phyloP scores from a whole-genome alignment of 2,113 vertebrate species.

The Triplophysa dalaica region DNA sequence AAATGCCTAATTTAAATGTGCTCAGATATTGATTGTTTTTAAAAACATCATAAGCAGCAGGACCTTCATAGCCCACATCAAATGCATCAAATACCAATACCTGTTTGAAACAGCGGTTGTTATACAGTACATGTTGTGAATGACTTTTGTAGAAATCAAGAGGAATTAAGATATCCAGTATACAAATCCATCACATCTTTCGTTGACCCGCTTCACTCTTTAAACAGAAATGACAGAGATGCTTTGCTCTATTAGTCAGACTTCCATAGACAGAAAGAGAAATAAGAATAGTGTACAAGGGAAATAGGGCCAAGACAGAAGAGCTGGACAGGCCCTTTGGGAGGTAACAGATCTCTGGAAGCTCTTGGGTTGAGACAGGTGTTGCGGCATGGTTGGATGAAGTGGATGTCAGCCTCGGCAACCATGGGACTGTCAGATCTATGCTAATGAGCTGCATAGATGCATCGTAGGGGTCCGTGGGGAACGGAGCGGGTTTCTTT shows the following conservation, averaged over 20 bases:
- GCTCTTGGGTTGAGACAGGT: constrained; percentile 30
- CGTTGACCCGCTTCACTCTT: constrained; percentile 3
- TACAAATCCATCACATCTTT: neutral
- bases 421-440: constrained; percentile 33
- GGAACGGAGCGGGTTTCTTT: constrained; percentile 36
- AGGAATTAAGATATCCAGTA: neutral
- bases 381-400: constrained; percentile 25
- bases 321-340: constrained; percentile 23
- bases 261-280: neutral
- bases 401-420: constrained; percentile 29
- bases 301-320: constrained; percentile 9
- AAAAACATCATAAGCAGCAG: neutral
- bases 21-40: constrained; percentile 1
- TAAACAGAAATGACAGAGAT: neutral
- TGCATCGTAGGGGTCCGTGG: constrained; percentile 34
- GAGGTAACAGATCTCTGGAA: constrained; percentile 10
- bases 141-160: neutral
- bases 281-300: neutral
- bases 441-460: constrained; percentile 44
- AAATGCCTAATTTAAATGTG: constrained; percentile 16
- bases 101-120: neutral
- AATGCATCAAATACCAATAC: neutral
- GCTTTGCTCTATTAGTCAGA: neutral
- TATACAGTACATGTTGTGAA: neutral
- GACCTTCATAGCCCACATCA: neutral